Conservation (phyloP, 2,113 vertebrate species). For the Reinhardtius hippoglossoides region DNA sequence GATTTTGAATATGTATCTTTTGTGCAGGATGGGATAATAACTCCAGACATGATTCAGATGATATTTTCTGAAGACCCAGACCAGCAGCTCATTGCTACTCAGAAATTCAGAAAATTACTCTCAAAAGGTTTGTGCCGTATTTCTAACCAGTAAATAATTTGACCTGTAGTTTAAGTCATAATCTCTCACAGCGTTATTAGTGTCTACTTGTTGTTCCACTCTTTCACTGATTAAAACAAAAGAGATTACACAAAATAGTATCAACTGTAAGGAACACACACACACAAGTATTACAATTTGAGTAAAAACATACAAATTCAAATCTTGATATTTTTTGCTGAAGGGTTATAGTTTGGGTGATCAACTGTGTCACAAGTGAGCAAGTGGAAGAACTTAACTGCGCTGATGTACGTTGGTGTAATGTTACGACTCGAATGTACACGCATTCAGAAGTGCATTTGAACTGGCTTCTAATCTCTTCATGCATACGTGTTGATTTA, state of each 20-base stretch:
- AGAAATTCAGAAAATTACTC: slow-evolving; percentile 93
- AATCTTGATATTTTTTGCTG: background rate
- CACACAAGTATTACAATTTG: too few species aligned
- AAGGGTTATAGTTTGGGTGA: background rate
- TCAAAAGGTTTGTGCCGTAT: slow-evolving; percentile 86
- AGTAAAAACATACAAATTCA: background rate
- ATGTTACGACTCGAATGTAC: background rate
- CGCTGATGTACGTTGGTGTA: too few species aligned
- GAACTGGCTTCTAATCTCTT: background rate
- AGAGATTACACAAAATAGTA: too few species aligned
- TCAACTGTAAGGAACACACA: too few species aligned
- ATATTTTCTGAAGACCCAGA: slow-evolving; percentile 92
- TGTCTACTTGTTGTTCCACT: background rate
- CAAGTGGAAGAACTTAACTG: too few species aligned
- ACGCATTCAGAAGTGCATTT: background rate
- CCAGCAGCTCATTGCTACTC: slow-evolving; percentile 91
- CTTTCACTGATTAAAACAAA: too few species aligned
- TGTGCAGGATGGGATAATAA: slow-evolving; percentile 91
- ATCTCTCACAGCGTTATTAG: too few species aligned
- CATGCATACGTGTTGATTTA: background rate
- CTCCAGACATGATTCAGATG: slow-evolving; percentile 93
- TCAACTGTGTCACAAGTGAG: too few species aligned
- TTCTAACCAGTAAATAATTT: background rate
- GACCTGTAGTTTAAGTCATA: background rate
- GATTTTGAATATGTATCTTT: background rate